Conservation (phyloP, 2,888 invertebrate genomes). For the Melitaea athalia region DNA sequence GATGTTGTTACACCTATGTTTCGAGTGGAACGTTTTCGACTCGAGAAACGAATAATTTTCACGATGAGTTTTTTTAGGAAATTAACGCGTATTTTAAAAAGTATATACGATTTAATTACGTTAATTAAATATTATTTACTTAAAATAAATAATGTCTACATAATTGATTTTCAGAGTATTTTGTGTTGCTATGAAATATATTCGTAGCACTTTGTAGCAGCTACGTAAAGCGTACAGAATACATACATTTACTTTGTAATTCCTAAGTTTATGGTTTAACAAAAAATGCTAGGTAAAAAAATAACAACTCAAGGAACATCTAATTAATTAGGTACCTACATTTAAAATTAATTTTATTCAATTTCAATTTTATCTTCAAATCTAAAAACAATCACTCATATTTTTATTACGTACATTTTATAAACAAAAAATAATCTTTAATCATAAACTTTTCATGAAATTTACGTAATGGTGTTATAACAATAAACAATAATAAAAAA, state of each 20-base stretch:
- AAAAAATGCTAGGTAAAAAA: too few species aligned
- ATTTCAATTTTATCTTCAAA: too few species aligned
- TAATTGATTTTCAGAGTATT: background rate
- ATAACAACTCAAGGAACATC: too few species aligned
- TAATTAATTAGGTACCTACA: too few species aligned
- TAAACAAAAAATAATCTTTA: too few species aligned
- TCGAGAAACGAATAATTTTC: conserved; percentile 25
- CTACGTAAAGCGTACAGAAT: background rate
- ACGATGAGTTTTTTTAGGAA: conserved; percentile 32
- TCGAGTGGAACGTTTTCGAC: conserved; percentile 30
- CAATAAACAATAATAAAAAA: too few species aligned
- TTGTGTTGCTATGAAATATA: background rate
- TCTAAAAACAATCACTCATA: too few species aligned
- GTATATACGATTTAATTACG: conserved; percentile 6
- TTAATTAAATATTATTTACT: background rate
- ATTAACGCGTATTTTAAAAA: conserved; percentile 25
- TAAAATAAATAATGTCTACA: background rate
- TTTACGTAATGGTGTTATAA: too few species aligned
- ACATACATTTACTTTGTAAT: background rate
- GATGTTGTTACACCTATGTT: conserved; percentile 39
- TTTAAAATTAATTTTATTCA: too few species aligned
- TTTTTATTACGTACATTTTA: too few species aligned
- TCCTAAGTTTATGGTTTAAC: background rate
- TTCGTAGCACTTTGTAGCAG: conserved; percentile 14
- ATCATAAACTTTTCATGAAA: too few species aligned